phyloP scores from a whole-genome alignment of 2,888 invertebrate genomes.

The Andrena dorsata region DNA sequence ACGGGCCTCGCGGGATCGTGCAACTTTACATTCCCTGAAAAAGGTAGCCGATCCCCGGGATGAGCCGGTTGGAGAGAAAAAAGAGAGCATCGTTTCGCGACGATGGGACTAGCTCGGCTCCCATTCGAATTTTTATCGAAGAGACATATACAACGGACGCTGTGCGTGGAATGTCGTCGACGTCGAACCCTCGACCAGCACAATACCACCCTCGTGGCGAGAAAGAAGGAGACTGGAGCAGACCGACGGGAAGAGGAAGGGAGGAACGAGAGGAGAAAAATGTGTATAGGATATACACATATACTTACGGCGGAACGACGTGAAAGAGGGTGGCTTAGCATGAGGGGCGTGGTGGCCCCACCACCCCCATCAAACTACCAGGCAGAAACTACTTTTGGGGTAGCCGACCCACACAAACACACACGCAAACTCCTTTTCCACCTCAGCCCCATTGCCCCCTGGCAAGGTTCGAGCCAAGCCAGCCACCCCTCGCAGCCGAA shows the following conservation, averaged over 20 bases:
- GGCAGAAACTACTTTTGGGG: slow-evolving; percentile 71
- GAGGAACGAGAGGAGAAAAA: slow-evolving; percentile 37
- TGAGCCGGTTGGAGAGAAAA: not conserved
- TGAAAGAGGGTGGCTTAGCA: slow-evolving; percentile 71
- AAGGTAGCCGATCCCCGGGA: not conserved
- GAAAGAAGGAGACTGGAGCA: slow-evolving; percentile 40
- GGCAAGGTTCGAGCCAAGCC: slow-evolving; percentile 22
- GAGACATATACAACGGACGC: slow-evolving; percentile 47
- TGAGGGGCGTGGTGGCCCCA: slow-evolving; percentile 76
- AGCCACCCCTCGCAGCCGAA: slow-evolving; percentile 61
- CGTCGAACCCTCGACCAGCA: slow-evolving; percentile 53
- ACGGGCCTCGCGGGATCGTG: too few species aligned
- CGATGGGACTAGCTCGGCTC: slow-evolving; percentile 1
- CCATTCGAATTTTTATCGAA: slow-evolving; percentile 56
- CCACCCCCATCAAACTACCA: slow-evolving; percentile 67
- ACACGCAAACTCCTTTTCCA: slow-evolving; percentile 33
- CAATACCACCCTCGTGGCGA: slow-evolving; percentile 57
- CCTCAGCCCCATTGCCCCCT: slow-evolving; percentile 17
- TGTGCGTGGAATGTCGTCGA: slow-evolving; percentile 65
- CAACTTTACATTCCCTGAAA: not conserved
- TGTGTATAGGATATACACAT: slow-evolving; percentile 40
- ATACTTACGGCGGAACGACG: slow-evolving; percentile 54
- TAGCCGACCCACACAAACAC: slow-evolving; percentile 55
- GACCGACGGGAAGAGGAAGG: slow-evolving; percentile 16
- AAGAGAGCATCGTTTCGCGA: slow-evolving; percentile 26